These are phyloP conservation scores for Troides helena DNA, from an alignment of 2,888 invertebrate species.

Conservation along the genomic window DNA sequence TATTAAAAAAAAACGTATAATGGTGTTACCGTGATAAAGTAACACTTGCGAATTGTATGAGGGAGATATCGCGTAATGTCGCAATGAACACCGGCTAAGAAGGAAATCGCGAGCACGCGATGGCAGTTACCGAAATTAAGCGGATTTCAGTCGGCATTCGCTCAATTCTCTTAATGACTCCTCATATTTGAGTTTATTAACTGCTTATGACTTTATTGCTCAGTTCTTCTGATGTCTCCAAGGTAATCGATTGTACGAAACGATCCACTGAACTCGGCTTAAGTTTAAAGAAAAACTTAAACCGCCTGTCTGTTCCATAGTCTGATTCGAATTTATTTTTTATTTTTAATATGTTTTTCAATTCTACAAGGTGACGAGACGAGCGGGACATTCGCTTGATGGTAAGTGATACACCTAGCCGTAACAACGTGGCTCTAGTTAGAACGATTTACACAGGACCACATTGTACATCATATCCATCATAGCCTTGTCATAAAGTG, in stretches of 20 bases:
- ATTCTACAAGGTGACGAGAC: too few relatives aligned
- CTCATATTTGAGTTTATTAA: slow-evolving; percentile 23
- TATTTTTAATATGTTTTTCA: too few relatives aligned
- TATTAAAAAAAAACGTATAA: background rate
- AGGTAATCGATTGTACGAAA: background rate
- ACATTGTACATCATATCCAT: too few relatives aligned
- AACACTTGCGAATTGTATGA: slow-evolving; percentile 2
- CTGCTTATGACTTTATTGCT: background rate
- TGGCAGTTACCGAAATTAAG: slow-evolving; percentile 33
- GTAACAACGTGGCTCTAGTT: too few relatives aligned
- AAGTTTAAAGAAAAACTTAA: too few relatives aligned
- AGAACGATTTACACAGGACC: too few relatives aligned
- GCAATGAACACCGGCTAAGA: slow-evolving; percentile 18
- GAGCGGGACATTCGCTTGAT: too few relatives aligned
- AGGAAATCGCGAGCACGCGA: slow-evolving; percentile 32
- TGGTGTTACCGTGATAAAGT: background rate
- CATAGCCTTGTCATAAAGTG: too few relatives aligned
- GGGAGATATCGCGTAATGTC: slow-evolving; percentile 19
- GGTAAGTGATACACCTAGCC: too few relatives aligned
- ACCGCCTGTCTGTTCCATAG: too few relatives aligned
- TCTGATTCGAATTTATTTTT: too few relatives aligned
- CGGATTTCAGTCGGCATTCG: slow-evolving; percentile 32
- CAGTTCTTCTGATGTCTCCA: background rate
- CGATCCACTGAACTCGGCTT: background rate
- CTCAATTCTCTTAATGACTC: slow-evolving; percentile 32